A percentile compares a stretch with the other conserved stretches of the same genome.
Conservation (phyloP, 2,888 invertebrate species). For the Calameuta idolon region DNA sequence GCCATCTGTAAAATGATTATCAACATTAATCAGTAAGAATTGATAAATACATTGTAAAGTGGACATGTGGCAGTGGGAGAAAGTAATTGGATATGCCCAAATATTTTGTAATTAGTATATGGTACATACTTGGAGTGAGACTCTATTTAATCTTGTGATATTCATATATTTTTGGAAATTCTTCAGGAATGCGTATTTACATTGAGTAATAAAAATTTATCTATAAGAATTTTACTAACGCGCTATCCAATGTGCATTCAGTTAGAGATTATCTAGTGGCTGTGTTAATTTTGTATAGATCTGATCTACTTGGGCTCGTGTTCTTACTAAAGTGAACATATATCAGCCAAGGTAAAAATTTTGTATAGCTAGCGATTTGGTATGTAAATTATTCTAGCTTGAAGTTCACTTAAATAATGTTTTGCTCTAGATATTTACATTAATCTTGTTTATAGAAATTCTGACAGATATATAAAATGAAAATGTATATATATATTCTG, state of each 20-base stretch:
- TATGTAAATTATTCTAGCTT: no score
- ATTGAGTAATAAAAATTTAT: neutral
- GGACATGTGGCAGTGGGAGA: neutral
- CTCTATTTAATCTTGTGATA: neutral
- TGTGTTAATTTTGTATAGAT: neutral
- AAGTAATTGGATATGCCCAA: neutral
- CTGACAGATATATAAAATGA: no score
- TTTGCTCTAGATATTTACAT: no score
- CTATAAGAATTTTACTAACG: neutral
- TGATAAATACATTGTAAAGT: neutral
- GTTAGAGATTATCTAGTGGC: neutral
- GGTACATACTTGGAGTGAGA: neutral
- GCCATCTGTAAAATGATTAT: slow-evolving; percentile 36
- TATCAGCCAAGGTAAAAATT: no score
- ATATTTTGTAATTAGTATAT: neutral
- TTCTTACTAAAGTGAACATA: neutral
- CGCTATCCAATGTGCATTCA: no score
- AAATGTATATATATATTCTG: no score
- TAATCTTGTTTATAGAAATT: no score
- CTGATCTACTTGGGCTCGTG: neutral
- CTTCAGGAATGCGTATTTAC: no score
- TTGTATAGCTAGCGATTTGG: no score
- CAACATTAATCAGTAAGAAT: neutral
- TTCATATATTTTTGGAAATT: no score
- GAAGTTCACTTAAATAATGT: no score